These are phyloP conservation scores for Latrodectus geometricus DNA, from an alignment of 1,140 invertebrate species.

Conservation along the genomic window DNA sequence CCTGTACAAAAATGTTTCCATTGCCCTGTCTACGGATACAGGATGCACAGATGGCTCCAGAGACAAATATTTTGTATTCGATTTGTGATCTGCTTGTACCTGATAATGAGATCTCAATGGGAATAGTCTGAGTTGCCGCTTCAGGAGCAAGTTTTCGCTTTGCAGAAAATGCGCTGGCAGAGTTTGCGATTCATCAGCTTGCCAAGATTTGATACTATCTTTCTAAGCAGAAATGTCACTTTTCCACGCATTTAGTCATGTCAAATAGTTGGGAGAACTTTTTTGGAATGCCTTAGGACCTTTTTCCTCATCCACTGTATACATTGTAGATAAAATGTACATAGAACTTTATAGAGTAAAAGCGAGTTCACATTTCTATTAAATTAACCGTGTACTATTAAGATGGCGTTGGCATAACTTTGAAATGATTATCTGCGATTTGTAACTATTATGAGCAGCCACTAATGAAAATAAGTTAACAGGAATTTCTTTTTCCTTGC, in stretches of 20 bases:
- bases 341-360: neutral
- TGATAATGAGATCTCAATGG: neutral
- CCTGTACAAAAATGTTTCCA: constrained; percentile 47
- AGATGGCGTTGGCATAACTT: no score
- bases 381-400: no score
- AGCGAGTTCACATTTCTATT: no score
- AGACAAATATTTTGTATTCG: constrained; percentile 54
- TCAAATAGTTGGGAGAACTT: neutral
- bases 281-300: neutral
- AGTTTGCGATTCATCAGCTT: no score
- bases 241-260: neutral
- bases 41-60: constrained; percentile 29
- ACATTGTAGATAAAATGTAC: neutral
- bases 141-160: no score
- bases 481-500: no score
- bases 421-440: no score
- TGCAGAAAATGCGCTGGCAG: no score
- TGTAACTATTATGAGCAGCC: no score
- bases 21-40: constrained; percentile 41
- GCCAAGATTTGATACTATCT: neutral
- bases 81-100: constrained; percentile 9
- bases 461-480: no score
- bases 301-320: neutral
- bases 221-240: neutral
- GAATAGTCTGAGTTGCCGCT: no score